Percentiles rank a stretch among this genome's conserved stretches.
These are phyloP conservation scores for Chironomus riparius DNA, from an alignment of 2,888 invertebrate species.

Conservation along the genomic window DNA sequence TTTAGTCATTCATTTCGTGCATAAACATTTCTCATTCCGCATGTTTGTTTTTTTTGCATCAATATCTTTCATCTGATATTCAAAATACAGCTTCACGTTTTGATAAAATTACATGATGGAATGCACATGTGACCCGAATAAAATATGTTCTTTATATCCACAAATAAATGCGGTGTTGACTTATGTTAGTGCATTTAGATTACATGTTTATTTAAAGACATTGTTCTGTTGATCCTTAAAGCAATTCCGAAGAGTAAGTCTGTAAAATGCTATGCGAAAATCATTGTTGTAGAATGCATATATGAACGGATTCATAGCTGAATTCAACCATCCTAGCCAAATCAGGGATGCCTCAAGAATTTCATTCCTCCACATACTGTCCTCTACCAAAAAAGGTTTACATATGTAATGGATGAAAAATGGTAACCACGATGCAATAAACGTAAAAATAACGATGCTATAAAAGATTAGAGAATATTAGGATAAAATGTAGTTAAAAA, in stretches of 20 bases:
- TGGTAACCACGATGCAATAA: slow-evolving; percentile 55
- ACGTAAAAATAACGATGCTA: slow-evolving; percentile 60
- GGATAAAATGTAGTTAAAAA: no score
- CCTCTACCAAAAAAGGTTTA: slow-evolving; percentile 63
- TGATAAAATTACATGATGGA: no score
- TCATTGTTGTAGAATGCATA: slow-evolving; percentile 85
- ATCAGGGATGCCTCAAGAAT: slow-evolving; percentile 66
- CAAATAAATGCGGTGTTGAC: no score
- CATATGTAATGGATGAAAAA: slow-evolving; percentile 76
- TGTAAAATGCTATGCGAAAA: slow-evolving; percentile 78
- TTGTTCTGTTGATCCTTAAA: slow-evolving; percentile 32
- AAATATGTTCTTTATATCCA: no score
- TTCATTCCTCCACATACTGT: slow-evolving; percentile 46
- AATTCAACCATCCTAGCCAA: slow-evolving; percentile 86
- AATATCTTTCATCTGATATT: no score
- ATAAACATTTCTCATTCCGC: no score
- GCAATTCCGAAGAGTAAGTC: slow-evolving; percentile 50
- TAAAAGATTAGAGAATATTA: no score
- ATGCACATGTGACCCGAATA: no score
- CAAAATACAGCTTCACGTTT: no score
- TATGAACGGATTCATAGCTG: slow-evolving; percentile 83
- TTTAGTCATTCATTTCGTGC: no score
- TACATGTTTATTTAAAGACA: slow-evolving; percentile 4
- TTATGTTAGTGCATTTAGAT: background rate
- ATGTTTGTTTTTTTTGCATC: no score